phyloP scores from a whole-genome alignment of 2,888 invertebrate species.

The Meganola albula region DNA sequence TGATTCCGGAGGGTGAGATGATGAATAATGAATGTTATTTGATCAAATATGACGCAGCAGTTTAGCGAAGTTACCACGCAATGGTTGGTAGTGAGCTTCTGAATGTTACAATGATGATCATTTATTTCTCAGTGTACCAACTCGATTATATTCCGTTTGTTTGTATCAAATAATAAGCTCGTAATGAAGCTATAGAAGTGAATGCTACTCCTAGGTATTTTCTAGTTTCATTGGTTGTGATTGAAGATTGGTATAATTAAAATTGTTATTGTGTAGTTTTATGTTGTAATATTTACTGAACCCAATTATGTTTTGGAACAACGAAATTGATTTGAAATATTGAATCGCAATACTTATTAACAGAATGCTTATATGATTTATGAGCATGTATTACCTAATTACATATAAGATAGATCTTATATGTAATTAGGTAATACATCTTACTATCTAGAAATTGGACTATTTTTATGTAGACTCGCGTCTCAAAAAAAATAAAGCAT shows the following conservation, averaged over 20 bases:
- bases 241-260: neutral
- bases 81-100: conserved; percentile 40
- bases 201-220: conserved; percentile 5
- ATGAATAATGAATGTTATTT: conserved; percentile 52
- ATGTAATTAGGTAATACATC: too few relatives aligned
- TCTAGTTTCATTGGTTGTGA: neutral
- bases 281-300: too few relatives aligned
- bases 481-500: too few relatives aligned
- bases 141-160: conserved; percentile 18
- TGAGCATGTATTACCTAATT: too few relatives aligned
- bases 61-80: conserved; percentile 35
- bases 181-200: conserved; percentile 23
- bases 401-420: too few relatives aligned
- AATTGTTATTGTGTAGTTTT: too few relatives aligned
- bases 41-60: conserved; percentile 60
- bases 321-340: too few relatives aligned
- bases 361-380: too few relatives aligned
- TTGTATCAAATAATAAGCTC: conserved; percentile 22
- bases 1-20: conserved; percentile 41
- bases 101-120: conserved; percentile 37
- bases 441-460: too few relatives aligned
- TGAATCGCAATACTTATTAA: too few relatives aligned
- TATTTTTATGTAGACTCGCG: too few relatives aligned
- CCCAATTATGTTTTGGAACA: too few relatives aligned
- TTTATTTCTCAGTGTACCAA: conserved; percentile 36